Evolutionary conservation across 2,113 vertebrate genomes (phyloP).

Genomic region (Columba livia): DNA sequence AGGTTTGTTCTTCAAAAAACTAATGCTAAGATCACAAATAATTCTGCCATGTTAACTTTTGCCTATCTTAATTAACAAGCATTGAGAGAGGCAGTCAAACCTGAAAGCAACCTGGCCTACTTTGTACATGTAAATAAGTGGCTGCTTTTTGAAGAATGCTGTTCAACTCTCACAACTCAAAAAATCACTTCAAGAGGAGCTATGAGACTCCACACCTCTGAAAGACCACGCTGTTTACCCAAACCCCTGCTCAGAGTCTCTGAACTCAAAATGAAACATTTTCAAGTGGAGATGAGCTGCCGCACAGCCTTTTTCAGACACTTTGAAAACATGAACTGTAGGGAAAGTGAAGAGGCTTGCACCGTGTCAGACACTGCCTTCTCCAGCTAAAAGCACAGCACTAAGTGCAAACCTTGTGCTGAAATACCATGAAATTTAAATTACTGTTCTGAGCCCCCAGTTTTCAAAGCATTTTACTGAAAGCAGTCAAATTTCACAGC

Average conservation of each 20-base stretch:
- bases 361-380: fast-evolving
- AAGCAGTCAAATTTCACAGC: conserved; percentile 1
- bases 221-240: neutral
- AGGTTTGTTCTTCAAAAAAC: neutral
- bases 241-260: neutral
- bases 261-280: neutral
- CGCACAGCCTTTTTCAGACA: neutral
- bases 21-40: neutral
- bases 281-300: neutral
- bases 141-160: neutral
- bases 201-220: neutral
- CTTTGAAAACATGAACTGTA: neutral
- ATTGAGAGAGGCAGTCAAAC: neutral
- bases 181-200: neutral
- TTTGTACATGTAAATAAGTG: neutral
- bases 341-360: neutral
- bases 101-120: neutral
- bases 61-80: neutral
- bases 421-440: neutral
- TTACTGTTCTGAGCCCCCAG: neutral
- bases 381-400: neutral
- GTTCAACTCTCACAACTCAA: neutral
- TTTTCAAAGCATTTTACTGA: neutral
- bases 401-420: neutral
- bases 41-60: neutral